phyloP scores from a whole-genome alignment of 2,888 invertebrate genomes.

The Galerucella pusilla region DNA sequence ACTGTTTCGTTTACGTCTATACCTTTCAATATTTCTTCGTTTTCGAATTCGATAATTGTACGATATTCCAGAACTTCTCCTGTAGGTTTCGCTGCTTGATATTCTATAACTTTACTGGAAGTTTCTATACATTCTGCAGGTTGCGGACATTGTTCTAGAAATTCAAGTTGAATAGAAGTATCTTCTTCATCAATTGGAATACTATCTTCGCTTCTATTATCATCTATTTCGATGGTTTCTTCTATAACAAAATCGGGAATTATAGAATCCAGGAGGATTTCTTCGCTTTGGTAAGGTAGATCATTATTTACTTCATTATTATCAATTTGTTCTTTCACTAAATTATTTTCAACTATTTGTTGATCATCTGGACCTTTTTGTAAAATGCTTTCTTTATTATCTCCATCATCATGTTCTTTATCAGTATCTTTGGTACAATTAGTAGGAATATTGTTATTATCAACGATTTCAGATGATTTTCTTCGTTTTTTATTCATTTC shows the following conservation, averaged over 20 bases:
- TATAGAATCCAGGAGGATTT: background rate
- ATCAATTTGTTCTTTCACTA: background rate
- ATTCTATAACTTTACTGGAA: background rate
- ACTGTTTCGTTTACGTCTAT: background rate
- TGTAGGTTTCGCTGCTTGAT: background rate
- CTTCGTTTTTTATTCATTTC: background rate
- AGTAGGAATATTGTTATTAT: background rate
- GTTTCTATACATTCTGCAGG: background rate
- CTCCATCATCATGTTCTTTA: background rate
- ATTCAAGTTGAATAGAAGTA: background rate
- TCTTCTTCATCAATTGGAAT: background rate
- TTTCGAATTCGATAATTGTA: slow-evolving; percentile 2
- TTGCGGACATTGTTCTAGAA: background rate
- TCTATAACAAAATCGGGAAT: background rate
- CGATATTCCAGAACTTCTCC: background rate
- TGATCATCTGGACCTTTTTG: background rate
- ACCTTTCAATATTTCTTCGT: background rate
- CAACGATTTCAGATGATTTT: background rate
- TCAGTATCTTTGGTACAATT: background rate
- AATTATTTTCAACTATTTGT: background rate
- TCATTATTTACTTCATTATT: background rate
- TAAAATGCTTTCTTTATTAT: background rate
- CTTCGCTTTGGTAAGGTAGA: background rate
- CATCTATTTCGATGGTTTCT: background rate
- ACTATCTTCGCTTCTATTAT: background rate